These are phyloP conservation scores for Trissolcus basalis DNA, from an alignment of 1,140 invertebrate genomes.

Conservation along the genomic window DNA sequence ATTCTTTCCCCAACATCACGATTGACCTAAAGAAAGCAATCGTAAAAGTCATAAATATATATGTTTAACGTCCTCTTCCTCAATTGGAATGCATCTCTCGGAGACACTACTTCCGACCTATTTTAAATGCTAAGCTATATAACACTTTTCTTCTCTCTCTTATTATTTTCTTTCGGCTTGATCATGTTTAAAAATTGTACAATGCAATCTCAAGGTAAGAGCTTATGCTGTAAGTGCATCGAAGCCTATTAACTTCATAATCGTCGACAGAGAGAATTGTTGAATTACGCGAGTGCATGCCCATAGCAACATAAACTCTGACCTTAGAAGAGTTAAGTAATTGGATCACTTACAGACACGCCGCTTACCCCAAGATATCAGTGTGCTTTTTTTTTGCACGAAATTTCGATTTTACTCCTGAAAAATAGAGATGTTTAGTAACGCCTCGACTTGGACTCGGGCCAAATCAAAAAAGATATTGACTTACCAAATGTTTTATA, in stretches of 20 bases:
- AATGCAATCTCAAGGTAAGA: slow-evolving; percentile 68
- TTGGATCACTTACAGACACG: slow-evolving; percentile 65
- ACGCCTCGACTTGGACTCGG: slow-evolving; percentile 10
- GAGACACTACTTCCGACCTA: too few relatives aligned
- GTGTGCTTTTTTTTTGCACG: slow-evolving; percentile 25
- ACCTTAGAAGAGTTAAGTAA: slow-evolving; percentile 61
- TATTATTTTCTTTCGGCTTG: slow-evolving; percentile 4
- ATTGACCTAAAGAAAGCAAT: slow-evolving; percentile 36
- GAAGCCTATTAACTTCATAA: slow-evolving; percentile 57
- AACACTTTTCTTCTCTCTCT: too few relatives aligned
- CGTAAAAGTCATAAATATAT: slow-evolving; percentile 21
- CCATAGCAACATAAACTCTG: slow-evolving; percentile 67
- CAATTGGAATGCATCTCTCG: background rate
- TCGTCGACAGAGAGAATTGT: slow-evolving; percentile 38
- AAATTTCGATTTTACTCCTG: slow-evolving; percentile 56
- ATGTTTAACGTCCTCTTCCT: background rate
- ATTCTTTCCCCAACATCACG: slow-evolving; percentile 21
- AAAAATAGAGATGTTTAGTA: slow-evolving; percentile 51
- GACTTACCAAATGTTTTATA: slow-evolving; percentile 36
- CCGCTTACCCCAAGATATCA: slow-evolving; percentile 65
- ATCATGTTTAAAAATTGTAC: slow-evolving; percentile 29
- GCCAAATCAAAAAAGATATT: slow-evolving; percentile 34
- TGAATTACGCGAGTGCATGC: slow-evolving; percentile 44
- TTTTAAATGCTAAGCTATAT: too few relatives aligned
- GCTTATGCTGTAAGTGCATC: slow-evolving; percentile 72